Base-by-base conservation (phyloP, 2,797 vertebrate species). In the Ciconia nigra region DNA sequence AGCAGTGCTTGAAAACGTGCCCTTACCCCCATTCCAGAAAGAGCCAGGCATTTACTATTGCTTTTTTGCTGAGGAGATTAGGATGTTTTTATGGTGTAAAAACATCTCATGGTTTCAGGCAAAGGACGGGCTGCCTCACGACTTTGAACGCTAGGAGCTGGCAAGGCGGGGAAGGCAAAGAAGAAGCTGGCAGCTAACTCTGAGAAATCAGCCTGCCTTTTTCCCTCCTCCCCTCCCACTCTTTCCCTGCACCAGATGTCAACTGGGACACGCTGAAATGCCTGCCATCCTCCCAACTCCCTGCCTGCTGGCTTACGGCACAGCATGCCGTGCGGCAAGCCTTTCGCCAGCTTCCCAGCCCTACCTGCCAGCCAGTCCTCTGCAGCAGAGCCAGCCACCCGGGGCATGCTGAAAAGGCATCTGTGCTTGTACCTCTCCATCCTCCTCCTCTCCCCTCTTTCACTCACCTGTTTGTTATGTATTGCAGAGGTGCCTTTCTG, bases 241-340 rank as follows among this genome's bases (percentile, higher is more conserved):
- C 73, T 22, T 91, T 95, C 79, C 65, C 54, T 94, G 46, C 84
- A 91, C 91, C 96, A 96, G 89, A 96, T 91, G 87, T 88, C 94
- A 79, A 52, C 54, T 44, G 65, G 82, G 92, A 86, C 54, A 58
- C 1, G 7, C n/a, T 0, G 0, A 80, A 93, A 74, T 5, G 58
- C 82, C 47, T 88, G 83, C 90, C 51, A 35, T 28, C 52, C 52
- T 87, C 78, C 78, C 62, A 85, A 0, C 31, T 83, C 46, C 83
- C 70, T 57, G 73, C 59, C 81, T 58, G 58, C 49, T 46, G 58
- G 44, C 80, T 88, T 24, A 33, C 2, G 6, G 77, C 73, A 55
- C 15, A 4, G 41, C 11, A 0, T 2, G 1, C 24, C 3, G 0
- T 3, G 31, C 3, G 0, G 47, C 15, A 47, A 70, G 86, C 54